phyloP scores from a whole-genome alignment of 2,113 vertebrate species.

The Dicentrarchus labrax region DNA sequence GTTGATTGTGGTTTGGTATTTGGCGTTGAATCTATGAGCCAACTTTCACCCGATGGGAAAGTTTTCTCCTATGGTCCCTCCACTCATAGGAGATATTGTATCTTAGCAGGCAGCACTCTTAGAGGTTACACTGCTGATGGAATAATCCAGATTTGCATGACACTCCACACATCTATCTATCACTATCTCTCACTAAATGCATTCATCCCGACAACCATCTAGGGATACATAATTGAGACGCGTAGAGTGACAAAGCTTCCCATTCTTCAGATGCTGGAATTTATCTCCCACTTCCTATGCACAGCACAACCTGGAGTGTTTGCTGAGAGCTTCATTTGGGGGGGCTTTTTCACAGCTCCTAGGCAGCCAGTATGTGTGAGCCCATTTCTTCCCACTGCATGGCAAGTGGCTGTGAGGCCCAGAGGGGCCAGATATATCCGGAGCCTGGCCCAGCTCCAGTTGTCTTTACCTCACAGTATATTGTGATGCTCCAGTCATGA shows the following conservation, averaged over 20 bases:
- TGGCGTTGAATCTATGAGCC: background rate
- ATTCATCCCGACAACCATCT: slow-evolving; percentile 39
- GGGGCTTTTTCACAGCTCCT: slow-evolving; percentile 64
- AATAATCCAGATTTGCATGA: slow-evolving; percentile 41
- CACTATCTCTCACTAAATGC: slow-evolving; percentile 19
- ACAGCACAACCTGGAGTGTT: slow-evolving; percentile 77
- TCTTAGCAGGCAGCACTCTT: background rate
- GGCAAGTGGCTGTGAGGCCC: slow-evolving; percentile 78
- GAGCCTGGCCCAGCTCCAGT: slow-evolving; percentile 78
- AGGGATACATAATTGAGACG: slow-evolving; percentile 49
- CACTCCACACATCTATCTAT: slow-evolving; percentile 17
- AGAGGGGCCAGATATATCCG: slow-evolving; percentile 77
- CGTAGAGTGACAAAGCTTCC: slow-evolving; percentile 56
- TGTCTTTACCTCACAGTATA: slow-evolving; percentile 80
- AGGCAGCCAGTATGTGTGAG: slow-evolving; percentile 76
- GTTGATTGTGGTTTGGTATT: background rate
- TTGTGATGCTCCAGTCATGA: slow-evolving; percentile 80
- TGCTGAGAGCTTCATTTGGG: slow-evolving; percentile 73
- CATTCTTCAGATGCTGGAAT: slow-evolving; percentile 70
- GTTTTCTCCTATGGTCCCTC: background rate
- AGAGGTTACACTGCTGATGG: slow-evolving; percentile 9
- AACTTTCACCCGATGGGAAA: background rate
- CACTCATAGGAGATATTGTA: slow-evolving; percentile 3
- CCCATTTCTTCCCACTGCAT: slow-evolving; percentile 81
- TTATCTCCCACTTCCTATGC: slow-evolving; percentile 77